Evolutionary conservation across 2,113 vertebrate species (phyloP).

Genomic region (Perca schrenkii): DNA sequence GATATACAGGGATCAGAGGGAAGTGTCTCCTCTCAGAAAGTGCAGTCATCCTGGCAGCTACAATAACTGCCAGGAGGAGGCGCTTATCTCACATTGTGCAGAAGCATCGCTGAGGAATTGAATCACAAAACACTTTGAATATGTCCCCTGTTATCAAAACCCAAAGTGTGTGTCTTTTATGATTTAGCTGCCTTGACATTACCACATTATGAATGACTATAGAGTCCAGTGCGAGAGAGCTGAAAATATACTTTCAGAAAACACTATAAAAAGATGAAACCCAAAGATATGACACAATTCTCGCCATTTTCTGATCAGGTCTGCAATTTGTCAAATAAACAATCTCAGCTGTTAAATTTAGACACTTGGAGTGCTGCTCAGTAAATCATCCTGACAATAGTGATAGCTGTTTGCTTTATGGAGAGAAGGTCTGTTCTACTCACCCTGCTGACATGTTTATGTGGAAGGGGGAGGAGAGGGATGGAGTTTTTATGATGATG

Average conservation of each 20-base stretch:
- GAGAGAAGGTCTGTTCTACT: constrained; percentile 11
- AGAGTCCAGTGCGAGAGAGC: constrained; percentile 4
- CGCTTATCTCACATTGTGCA: constrained; percentile 61
- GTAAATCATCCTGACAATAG: constrained; percentile 53
- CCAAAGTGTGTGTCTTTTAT: constrained; percentile 27
- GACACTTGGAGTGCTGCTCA: constrained; percentile 30
- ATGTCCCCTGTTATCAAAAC: constrained; percentile 40
- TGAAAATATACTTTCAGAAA: constrained; percentile 37
- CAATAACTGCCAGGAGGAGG: constrained; percentile 55
- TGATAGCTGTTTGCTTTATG: constrained; percentile 42
- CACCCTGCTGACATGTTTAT: constrained; percentile 39
- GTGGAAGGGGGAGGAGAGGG: constrained; percentile 15
- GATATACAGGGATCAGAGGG: constrained; percentile 23
- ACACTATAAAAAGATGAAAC: constrained; percentile 54
- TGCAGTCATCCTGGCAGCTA: constrained; percentile 22
- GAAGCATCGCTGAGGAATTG: constrained; percentile 16
- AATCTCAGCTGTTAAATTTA: constrained; percentile 27
- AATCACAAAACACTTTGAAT: constrained; percentile 21
- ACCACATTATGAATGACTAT: constrained; percentile 46
- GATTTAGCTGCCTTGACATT: constrained; percentile 50
- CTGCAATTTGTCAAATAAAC: constrained; percentile 53
- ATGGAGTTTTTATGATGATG: constrained; percentile 14
- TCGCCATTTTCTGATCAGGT: constrained; percentile 15
- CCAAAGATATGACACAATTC: constrained; percentile 31
- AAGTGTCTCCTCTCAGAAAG: constrained; percentile 27